Conservation (phyloP, 2,797 vertebrate genomes). For the Enteromius viviparus region DNA sequence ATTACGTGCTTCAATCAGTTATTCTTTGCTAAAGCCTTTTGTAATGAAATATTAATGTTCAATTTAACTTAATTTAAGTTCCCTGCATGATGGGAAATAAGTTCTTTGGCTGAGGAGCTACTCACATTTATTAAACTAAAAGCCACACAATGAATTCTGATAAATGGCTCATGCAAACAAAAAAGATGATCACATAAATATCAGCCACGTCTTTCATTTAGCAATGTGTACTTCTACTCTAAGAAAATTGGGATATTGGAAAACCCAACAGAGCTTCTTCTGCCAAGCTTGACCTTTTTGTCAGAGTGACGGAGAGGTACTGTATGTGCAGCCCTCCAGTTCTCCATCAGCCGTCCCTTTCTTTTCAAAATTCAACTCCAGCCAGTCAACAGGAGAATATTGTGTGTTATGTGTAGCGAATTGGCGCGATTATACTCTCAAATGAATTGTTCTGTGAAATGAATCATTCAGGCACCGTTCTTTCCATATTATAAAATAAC, state of each 20-base stretch:
- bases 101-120: not conserved
- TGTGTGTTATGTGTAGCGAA: not conserved
- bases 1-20: not conserved
- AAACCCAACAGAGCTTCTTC: not conserved
- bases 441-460: conserved; percentile 31
- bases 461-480: conserved; percentile 54
- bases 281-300: conserved; percentile 18
- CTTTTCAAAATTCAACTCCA: not conserved
- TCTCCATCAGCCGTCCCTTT: not conserved
- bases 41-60: conserved; percentile 30
- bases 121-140: conserved; percentile 4
- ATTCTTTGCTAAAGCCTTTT: conserved; percentile 12
- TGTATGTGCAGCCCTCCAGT: conserved; percentile 20
- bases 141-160: not conserved
- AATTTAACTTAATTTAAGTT: not conserved
- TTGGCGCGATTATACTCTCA: conserved; percentile 28
- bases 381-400: conserved; percentile 21
- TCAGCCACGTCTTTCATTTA: not conserved
- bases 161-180: not conserved
- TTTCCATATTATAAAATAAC: conserved; percentile 65
- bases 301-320: conserved; percentile 20
- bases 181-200: not conserved
- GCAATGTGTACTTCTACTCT: not conserved
- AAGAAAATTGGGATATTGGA: conserved; percentile 13
- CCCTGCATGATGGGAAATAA: not conserved